A percentile compares a stretch with the other conserved stretches of the same genome.
Evolutionary conservation across 2,113 vertebrate species (phyloP).

Genomic region (Nycticorax nycticorax): DNA sequence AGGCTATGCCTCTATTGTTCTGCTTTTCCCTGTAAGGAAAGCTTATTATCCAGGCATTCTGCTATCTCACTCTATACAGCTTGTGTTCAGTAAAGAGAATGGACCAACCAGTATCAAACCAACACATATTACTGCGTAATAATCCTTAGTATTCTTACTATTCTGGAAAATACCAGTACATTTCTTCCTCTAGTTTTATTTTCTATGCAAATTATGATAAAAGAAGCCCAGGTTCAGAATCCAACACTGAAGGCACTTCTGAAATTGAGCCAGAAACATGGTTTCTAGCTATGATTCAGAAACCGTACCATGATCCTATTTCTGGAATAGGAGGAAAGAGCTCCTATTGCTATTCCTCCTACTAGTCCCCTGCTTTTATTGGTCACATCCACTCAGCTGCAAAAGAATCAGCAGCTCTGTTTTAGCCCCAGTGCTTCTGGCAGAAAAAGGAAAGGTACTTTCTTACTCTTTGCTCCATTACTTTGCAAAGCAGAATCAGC

Average conservation of each 20-base stretch:
- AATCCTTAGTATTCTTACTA: background rate
- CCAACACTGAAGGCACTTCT: background rate
- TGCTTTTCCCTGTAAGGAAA: background rate
- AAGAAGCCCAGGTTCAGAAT: background rate
- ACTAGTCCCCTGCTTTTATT: background rate
- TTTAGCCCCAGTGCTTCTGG: background rate
- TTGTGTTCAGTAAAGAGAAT: background rate
- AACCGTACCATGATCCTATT: background rate
- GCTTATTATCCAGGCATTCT: background rate
- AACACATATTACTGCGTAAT: background rate
- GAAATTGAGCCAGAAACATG: slow-evolving; percentile 10
- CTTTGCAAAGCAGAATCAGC: background rate
- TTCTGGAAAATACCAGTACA: background rate
- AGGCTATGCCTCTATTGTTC: background rate
- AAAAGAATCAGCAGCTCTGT: background rate
- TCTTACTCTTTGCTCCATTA: background rate
- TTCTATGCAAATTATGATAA: background rate
- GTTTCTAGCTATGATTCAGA: slow-evolving; percentile 46
- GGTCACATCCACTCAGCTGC: background rate
- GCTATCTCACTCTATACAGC: background rate
- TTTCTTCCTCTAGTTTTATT: background rate
- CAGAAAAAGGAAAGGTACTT: background rate
- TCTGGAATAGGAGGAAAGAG: background rate
- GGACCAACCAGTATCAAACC: background rate
- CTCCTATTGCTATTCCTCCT: slow-evolving; percentile 14